Base-by-base conservation (phyloP, 2,797 vertebrate species). In the Danio tinwini region DNA sequence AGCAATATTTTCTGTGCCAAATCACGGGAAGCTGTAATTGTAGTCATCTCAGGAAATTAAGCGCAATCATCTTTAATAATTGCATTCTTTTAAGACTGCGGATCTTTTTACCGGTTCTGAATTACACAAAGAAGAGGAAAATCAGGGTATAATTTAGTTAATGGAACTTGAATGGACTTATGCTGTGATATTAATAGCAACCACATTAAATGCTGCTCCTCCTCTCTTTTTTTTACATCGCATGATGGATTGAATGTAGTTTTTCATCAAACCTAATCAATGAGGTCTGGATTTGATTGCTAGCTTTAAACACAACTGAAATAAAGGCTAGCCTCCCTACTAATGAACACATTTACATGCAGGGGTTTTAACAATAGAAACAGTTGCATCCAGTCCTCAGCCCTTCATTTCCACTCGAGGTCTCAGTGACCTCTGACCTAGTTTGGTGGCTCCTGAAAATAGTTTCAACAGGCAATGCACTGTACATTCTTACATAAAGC, bases 181-280 rank as follows among this genome's bases (percentile, higher is more conserved):
- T 58, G 19, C 49, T 56, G 17, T 67, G 63, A 68, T 68, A 76
- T 58, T 56, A 76, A 76, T 67, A 58, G 42, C 74, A 67, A 61
- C 16, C 9, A 14, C 50, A 58, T 17, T 39, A 56, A 68, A 67
- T 5, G 14, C 13, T 39, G 74, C 42, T 17, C 19, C 0, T 65
- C 74, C 5, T 67, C 21, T 47, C 6, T 56, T 10, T 45, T 16
- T 37, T 17, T 62, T 65, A 42, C 50, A 76, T 37, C 44, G 37
- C 61, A 65, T 39, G 16, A 76, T 17, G 21, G 17, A 67, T 19
- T 55, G 59, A 0, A 39, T 55, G 39, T 29, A n/a, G 47, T 29
- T 76, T 53, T 76, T 58, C 52, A 76, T 76, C 74, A 76, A 29
- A 56, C 39, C 62, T 47, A 58, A 76, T 76, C 52, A 76, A 19